Evolutionary conservation across 2,113 vertebrate genomes (phyloP), one percentile per base, ranked within the genome.

Genomic region (Corydoras sp.): DNA sequence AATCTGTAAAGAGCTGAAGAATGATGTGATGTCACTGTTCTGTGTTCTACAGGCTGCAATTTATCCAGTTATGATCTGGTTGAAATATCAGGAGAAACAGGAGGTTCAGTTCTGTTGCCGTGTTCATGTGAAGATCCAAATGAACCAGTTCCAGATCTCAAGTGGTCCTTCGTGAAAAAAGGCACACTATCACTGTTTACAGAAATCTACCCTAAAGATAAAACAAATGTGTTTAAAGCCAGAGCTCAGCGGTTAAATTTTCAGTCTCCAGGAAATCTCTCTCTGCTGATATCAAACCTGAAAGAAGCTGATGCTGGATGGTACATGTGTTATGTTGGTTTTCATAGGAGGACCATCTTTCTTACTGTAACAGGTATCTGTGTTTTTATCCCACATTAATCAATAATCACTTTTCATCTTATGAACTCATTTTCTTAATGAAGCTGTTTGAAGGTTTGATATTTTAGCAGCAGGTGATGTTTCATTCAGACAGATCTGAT

Each of bases 271-370:
- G 62, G 18, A 58, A 58, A 58, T 32, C 54, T 65, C 9, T 72
- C 71, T 65, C 62, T 72, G 5, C 35, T 72, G 62, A 69, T 69
- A 49, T 69, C 58, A 69, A 14, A 61, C 43, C 58, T 69, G 67
- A 69, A 54, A 48, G 49, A 62, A 24, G 30, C 54, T 30, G 69
- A 71, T 62, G 69, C 10, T 30, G 69, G 59, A 24, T 3, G 0
- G 0, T 70, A 70, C 49, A 35, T 3, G 8, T 69, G 66, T 68
- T 43, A 4, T 43, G 35, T 43, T 43, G 35, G 35, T 43, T 43
- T 8, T 5, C 4, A 43, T 4, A 8, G 35, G 35, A 43, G 35
- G 35, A 5, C 2, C 4, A 5, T 43, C 35, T 8, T 8, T 43
- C 35, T 43, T 8, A 43, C 35, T 5, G 35, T 62, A 62, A 43